These are phyloP conservation scores for Ridgeia piscesae DNA, from an alignment of 1,140 invertebrate species.

Conservation along the genomic window DNA sequence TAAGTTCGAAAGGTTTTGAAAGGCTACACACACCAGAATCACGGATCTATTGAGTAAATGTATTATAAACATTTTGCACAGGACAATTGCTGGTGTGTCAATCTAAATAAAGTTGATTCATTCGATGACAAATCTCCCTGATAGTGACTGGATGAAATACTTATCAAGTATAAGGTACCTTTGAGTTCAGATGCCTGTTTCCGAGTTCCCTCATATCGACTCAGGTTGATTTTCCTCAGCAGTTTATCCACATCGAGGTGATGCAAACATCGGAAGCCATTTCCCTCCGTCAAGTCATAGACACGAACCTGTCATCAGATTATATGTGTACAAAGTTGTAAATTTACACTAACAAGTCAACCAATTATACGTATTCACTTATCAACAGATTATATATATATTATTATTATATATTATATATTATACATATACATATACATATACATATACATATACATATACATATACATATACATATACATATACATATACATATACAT, in stretches of 20 bases:
- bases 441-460: too few species aligned
- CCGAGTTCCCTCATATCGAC: background rate
- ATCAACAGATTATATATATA: background rate
- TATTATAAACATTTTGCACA: background rate
- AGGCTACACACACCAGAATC: too few species aligned
- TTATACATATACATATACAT: too few species aligned
- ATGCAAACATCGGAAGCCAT: conserved; percentile 49
- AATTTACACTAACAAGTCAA: too few species aligned
- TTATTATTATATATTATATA: too few species aligned
- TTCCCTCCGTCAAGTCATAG: conserved; percentile 51
- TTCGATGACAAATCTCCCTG: background rate
- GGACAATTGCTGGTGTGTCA: background rate
- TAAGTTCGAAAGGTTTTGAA: too few species aligned
- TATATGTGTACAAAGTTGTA: background rate
- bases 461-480: too few species aligned
- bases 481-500: too few species aligned
- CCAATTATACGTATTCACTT: background rate
- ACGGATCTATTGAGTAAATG: background rate
- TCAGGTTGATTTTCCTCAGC: conserved; percentile 25
- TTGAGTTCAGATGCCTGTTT: background rate
- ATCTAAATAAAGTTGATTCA: background rate
- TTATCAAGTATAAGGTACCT: background rate
- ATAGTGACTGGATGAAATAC: background rate
- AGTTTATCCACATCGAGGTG: conserved; percentile 46
- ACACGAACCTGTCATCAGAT: conserved; percentile 38